Base-by-base conservation (phyloP, 1,140 invertebrate genomes). In the Geopemphigus sp. region DNA sequence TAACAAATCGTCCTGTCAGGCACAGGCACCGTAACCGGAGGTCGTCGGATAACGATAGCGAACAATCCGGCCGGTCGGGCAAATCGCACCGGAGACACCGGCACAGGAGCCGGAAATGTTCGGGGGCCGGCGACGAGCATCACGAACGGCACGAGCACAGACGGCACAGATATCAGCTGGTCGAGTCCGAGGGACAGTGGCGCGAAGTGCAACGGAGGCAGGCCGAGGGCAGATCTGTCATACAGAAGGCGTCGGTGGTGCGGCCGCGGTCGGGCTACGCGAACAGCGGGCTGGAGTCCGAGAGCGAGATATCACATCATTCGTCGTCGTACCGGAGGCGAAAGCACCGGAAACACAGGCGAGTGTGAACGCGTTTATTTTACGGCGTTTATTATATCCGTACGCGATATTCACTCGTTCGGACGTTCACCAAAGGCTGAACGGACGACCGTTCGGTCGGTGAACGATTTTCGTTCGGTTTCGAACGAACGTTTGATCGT, bases 131-230 rank as follows among this genome's bases (percentile, higher is more conserved):
- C 14, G 57, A 61, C 6, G 81, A 82, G 17, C 61, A 11, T 12
- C 47, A 50, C 47, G 47, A 14, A 50, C 14, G 57, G 39, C 6
- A 61, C 6, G 81, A 82, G 15, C 61, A 61, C 6, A 80, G 81
- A 12, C 61, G 68, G 19, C 80, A 78, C 83, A 87, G 85, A 83
- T 89, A 87, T 83, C 92, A 95, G 86, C 86, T 95, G 72, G 90
- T 95, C n/a, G 93, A 95, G 85, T 94, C 93, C 1, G 92, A 93
- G 81, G 90, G 90, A 26, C 94, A 95, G 84, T 95, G 94, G 94
- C 90, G 90, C 82, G 93, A 95, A 85, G 92, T 93, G 50, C 92
- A 95, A 85, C 89, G 90, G 83, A 89, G 91, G 82, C 90, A 91
- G 84, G 89, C 88, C 24, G 89, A 90, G 83, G 87, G 87, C 24